Evolutionary conservation across 2,113 vertebrate species (phyloP).

Genomic region (Polypterus senegalus): DNA sequence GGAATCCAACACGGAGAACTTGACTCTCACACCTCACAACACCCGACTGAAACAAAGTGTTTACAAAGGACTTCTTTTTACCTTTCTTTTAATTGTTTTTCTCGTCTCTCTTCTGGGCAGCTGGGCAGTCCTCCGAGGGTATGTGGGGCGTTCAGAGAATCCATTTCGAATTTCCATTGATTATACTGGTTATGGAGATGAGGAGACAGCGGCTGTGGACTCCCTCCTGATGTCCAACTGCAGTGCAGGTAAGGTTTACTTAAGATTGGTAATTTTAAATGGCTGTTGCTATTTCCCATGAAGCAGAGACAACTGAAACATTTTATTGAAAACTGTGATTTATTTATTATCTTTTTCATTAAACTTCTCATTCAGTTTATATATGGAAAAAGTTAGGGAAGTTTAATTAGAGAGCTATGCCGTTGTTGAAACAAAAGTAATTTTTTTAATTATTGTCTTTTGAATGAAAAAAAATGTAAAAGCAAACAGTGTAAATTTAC

Average conservation of each 20-base stretch:
- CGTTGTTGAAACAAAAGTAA: no score
- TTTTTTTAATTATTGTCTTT: no score
- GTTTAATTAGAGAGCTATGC: no score
- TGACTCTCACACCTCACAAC: constrained; percentile 16
- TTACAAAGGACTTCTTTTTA: constrained; percentile 35
- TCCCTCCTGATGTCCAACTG: constrained; percentile 57
- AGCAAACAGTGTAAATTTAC: no score
- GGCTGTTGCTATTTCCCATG: no score
- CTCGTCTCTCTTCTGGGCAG: constrained; percentile 59
- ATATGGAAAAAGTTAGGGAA: no score
- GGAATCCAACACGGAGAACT: constrained; percentile 19
- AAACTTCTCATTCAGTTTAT: no score
- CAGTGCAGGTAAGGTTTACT: constrained; percentile 45
- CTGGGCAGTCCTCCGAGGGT: constrained; percentile 57
- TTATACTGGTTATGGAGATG: constrained; percentile 36
- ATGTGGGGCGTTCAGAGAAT: constrained; percentile 31
- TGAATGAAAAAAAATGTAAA: no score
- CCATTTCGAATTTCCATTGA: constrained; percentile 48
- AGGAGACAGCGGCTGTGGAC: constrained; percentile 41
- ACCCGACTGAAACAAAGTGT: constrained; percentile 5
- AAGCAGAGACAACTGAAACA: no score
- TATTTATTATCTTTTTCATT: no score
- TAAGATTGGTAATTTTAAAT: no score
- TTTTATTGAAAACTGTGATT: no score
- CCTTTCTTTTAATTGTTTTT: constrained; percentile 39